Evolutionary conservation across 2,888 invertebrate genomes (phyloP).

Genomic region (Heliconius aoede): DNA sequence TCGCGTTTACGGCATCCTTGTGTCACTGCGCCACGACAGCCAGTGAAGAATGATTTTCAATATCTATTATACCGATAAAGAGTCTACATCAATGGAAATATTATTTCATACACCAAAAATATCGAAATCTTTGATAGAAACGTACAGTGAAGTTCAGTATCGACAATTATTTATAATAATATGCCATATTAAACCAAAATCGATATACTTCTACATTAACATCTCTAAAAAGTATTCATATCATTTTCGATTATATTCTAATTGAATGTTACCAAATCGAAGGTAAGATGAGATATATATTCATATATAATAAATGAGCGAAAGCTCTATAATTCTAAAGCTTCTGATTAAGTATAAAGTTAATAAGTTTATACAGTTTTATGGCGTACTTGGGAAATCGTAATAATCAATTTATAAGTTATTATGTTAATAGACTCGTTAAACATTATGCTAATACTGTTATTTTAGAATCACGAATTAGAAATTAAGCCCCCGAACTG

Average conservation of each 20-base stretch:
- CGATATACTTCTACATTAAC: neutral
- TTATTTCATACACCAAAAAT: neutral
- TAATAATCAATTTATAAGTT: slow-evolving; percentile 16
- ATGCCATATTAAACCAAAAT: neutral
- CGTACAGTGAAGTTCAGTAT: neutral
- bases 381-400: slow-evolving; percentile 8
- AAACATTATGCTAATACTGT: slow-evolving; percentile 1
- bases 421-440: slow-evolving; percentile 20
- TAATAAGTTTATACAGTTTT: slow-evolving; percentile 20
- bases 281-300: slow-evolving; percentile 11
- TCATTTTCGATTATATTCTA: slow-evolving; percentile 35
- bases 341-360: slow-evolving; percentile 22
- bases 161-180: neutral
- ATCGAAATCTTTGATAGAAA: neutral
- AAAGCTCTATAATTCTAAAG: slow-evolving; percentile 19
- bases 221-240: slow-evolving; percentile 14
- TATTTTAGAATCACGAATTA: neutral
- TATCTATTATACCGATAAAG: no score
- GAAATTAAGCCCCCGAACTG: neutral
- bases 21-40: no score
- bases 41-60: no score
- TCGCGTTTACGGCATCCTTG: no score
- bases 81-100: no score
- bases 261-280: slow-evolving; percentile 35
- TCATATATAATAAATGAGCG: slow-evolving; percentile 17